phyloP scores from a whole-genome alignment of 1,140 invertebrate genomes.

The Heliconius himera region DNA sequence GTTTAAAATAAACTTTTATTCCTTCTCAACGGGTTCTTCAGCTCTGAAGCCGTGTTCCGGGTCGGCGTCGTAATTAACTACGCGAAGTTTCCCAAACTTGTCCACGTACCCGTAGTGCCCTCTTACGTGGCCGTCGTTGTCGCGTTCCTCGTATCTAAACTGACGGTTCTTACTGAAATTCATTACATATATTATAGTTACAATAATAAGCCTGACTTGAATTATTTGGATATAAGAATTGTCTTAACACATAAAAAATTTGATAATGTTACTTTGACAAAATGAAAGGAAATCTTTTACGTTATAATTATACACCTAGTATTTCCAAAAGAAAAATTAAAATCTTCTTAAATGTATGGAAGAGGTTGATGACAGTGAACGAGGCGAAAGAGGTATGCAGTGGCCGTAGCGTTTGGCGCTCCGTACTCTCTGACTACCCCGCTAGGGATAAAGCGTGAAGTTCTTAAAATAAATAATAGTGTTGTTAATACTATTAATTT shows the following conservation, averaged over 20 bases:
- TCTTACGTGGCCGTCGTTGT: conserved; percentile 88
- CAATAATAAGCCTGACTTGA: background rate
- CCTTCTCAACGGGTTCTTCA: conserved; percentile 66
- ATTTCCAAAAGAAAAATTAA: too few species aligned
- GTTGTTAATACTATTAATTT: too few species aligned
- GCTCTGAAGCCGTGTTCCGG: conserved; percentile 87
- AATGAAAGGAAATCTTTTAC: too few species aligned
- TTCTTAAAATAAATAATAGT: too few species aligned
- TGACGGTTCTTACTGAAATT: conserved; percentile 88
- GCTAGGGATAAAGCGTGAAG: too few species aligned
- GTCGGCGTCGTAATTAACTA: conserved; percentile 89
- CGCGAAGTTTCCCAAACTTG: conserved; percentile 88
- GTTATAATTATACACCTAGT: too few species aligned
- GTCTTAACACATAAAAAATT: background rate
- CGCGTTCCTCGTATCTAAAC: conserved; percentile 90
- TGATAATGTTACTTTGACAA: too few species aligned
- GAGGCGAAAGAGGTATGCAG: too few species aligned
- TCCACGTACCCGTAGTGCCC: conserved; percentile 93
- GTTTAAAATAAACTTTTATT: conserved; percentile 37
- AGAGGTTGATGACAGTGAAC: too few species aligned
- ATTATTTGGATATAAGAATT: background rate
- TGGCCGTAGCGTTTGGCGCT: too few species aligned
- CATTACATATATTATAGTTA: conserved; percentile 11
- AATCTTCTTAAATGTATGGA: too few species aligned
- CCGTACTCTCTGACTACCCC: too few species aligned